phyloP scores from a whole-genome alignment of 2,888 invertebrate genomes.

The Mechanitis messenoides region DNA sequence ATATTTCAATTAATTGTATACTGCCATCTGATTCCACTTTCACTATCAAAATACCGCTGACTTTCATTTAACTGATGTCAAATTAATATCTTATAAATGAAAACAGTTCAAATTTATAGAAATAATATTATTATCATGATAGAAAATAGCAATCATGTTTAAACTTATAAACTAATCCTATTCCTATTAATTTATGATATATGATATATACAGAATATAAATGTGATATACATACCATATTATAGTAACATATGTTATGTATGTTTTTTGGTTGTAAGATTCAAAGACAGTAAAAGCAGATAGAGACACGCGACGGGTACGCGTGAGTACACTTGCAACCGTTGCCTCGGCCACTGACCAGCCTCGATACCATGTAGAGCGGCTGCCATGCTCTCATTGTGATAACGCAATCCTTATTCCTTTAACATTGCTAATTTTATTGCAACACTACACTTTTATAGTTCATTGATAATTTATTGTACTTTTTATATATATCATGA shows the following conservation, averaged over 20 bases:
- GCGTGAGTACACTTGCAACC: conserved; percentile 44
- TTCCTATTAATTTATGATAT: too few species aligned
- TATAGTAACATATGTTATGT: too few species aligned
- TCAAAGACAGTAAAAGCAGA: conserved; percentile 32
- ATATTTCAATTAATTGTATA: conserved; percentile 28
- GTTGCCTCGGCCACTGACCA: conserved; percentile 39
- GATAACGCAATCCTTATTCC: conserved; percentile 21
- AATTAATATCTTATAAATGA: conserved; percentile 13
- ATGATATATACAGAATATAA: too few species aligned
- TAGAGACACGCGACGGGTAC: conserved; percentile 41
- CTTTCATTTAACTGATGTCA: conserved; percentile 41
- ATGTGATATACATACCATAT: too few species aligned
- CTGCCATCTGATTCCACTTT: conserved; percentile 38
- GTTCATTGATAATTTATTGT: neutral
- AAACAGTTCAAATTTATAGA: neutral
- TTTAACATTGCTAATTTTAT: conserved; percentile 8
- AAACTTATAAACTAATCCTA: too few species aligned
- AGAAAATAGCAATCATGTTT: too few species aligned
- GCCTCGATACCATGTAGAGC: conserved; percentile 42
- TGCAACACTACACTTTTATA: conserved; percentile 1
- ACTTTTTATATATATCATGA: neutral
- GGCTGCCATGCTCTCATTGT: conserved; percentile 46
- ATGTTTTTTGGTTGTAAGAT: neutral
- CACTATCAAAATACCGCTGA: conserved; percentile 38
- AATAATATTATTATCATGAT: neutral